Base-by-base conservation (phyloP, 2,113 vertebrate genomes). In the Nannobrachium achirus region DNA sequence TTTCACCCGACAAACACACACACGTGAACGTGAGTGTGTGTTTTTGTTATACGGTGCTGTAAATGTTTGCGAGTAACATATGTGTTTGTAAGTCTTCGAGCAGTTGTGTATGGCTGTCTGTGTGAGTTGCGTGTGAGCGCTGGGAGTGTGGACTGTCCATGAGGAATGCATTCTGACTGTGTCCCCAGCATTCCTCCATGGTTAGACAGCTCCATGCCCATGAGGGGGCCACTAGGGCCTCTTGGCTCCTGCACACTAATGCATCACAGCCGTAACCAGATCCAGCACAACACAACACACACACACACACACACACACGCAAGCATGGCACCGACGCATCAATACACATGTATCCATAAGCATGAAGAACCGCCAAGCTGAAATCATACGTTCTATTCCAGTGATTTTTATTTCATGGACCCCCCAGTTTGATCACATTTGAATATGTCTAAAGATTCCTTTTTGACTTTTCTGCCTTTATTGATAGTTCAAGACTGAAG, bases 221-320 rank as follows among this genome's bases (percentile, higher is more conserved):
- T 69, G 78, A 83, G 81, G 82, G 78, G 84, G 79, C 82, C 67
- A 82, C 73, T 66, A 74, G 80, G 84, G 83, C 83, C 79, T 84
- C 89, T 75, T 71, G 78, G 82, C 81, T 88, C 79, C 82, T 69
- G 70, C 63, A 52, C 76, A 66, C 77, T 88, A 88, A 88, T 89
- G 84, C 73, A 76, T 84, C 73, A 76, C 82, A 89, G 84, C 72
- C 82, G 76, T 20, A 60, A 56, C 53, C 7, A 51, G 73, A 82
- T 74, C 75, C 72, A 76, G 66, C 50, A 67, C 65, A 80, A 76
- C 41, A 33, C n/a, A 75, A 76, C 66, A 66, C 84, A 74, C 42
- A 49, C 63, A 18, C 73, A 67, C 45, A 57, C 70, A 74, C 58
- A 75, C 71, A 76, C 75, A 61, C 51, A 61, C 59, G 59, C 71